phyloP scores from a whole-genome alignment of 2,113 vertebrate genomes.

The Morone chrysops region DNA sequence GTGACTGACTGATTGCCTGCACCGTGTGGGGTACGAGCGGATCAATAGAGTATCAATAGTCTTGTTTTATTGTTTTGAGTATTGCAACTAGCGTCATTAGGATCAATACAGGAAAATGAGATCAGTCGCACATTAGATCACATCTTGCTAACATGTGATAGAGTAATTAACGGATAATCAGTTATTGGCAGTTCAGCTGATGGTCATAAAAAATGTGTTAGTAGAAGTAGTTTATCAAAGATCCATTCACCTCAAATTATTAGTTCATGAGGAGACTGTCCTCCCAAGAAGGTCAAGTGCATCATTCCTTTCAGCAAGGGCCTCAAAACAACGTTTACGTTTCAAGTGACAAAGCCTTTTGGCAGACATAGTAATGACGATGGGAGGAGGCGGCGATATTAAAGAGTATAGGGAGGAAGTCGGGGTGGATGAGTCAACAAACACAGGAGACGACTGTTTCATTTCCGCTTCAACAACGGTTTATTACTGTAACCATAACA shows the following conservation, averaged over 20 bases:
- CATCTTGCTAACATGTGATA: not conserved
- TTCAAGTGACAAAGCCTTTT: not conserved
- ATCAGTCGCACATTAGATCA: not conserved
- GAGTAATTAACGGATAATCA: not conserved
- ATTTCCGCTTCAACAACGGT: not conserved
- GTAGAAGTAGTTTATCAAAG: not conserved
- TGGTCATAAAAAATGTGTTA: not conserved
- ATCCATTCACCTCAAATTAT: not conserved
- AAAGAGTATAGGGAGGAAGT: not conserved
- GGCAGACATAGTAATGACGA: not conserved
- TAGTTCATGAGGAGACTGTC: not conserved
- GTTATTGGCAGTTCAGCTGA: too few relatives aligned
- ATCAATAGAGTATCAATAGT: too few relatives aligned
- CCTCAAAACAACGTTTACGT: not conserved
- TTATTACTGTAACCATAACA: not conserved
- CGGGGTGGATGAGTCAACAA: not conserved
- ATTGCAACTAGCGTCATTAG: too few relatives aligned
- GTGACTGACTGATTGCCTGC: too few relatives aligned
- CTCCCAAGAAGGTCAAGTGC: not conserved
- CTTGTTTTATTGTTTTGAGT: too few relatives aligned
- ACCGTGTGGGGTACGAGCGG: too few relatives aligned
- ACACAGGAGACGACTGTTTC: not conserved
- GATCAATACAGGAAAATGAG: not conserved
- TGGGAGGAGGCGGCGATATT: not conserved
- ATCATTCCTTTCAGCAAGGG: too few relatives aligned